A percentile compares a stretch with the other conserved stretches of the same genome.
phyloP scores from a whole-genome alignment of 1,140 invertebrate genomes.

The Trachelipus rathkii region DNA sequence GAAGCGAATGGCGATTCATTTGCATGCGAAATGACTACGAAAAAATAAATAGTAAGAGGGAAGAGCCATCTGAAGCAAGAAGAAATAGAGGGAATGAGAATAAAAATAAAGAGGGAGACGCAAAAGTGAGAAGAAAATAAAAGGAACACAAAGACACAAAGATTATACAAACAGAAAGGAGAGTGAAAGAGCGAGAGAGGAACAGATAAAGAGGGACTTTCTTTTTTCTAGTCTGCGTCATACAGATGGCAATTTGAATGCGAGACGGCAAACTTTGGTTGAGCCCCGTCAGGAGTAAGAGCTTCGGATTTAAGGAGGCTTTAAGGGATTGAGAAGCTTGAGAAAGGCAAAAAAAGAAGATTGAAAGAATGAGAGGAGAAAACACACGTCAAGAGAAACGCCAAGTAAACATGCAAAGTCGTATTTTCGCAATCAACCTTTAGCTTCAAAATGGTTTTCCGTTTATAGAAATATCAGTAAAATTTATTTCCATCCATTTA shows the following conservation, averaged over 20 bases:
- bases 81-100: too few relatives aligned
- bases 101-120: too few relatives aligned
- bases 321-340: not conserved
- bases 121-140: too few relatives aligned
- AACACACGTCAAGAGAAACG: not conserved
- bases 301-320: not conserved
- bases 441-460: too few relatives aligned
- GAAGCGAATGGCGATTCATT: not conserved
- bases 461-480: too few relatives aligned
- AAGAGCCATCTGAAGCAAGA: too few relatives aligned
- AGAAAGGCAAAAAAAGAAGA: not conserved
- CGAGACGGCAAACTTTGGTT: not conserved
- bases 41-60: not conserved
- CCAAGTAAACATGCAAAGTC: not conserved
- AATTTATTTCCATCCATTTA: too few relatives aligned
- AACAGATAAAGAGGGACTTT: not conserved
- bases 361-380: not conserved
- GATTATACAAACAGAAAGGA: not conserved
- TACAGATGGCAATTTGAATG: constrained; percentile 10
- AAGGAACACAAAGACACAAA: too few relatives aligned
- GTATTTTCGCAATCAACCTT: not conserved
- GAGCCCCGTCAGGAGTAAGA: constrained; percentile 8
- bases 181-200: not conserved
- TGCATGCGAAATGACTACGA: not conserved
- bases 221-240: not conserved